Evolutionary conservation across 2,113 vertebrate species (phyloP), one percentile per base, ranked within the genome.

Genomic region (Nasalis larvatus): DNA sequence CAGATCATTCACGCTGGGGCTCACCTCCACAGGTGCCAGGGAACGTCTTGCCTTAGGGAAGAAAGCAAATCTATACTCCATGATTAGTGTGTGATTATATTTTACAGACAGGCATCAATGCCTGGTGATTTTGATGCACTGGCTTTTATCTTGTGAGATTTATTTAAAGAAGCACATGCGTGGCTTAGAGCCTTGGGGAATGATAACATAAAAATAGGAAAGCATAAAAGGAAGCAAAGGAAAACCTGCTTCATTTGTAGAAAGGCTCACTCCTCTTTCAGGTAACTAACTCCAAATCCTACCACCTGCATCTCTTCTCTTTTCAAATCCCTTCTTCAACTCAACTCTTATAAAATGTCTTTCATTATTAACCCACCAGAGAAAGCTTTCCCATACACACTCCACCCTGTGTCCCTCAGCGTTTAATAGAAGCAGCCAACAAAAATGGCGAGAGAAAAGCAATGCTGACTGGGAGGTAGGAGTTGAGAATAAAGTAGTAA

Each of bases 51-150:
- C 94, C 87, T 98, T 92, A n/a, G n/a, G 92, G 71, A 96, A 96
- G 88, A 98, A 98, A 98, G 54, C 63, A 94, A 96, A 96, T 97
- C 95, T 97, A 93, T 97, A 94, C 95, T 93, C 82, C 89, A 91
- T 98, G 97, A 98, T 98, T 97, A 97, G 86, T 8, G 18, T 95
- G 85, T 87, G 95, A 98, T 98, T 97, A 97, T 97, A 96, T 96
- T 98, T 96, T 94, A 94, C 86, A 96, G 97, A 97, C 93, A 97
- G 94, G 35, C 94, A 95, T 98, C 97, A 98, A 96, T 98, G 92
- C 95, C 86, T 97, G 73, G 88, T 98, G 93, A 98, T 98, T 98
- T 97, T 95, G 97, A 96, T 86, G 92, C 37, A 90, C 84, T 88
- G 85, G 95, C 94, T 97, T 96, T 98, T 96, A 94, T 97, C 96